Evolutionary conservation across 2,888 invertebrate species (phyloP).

Genomic region (Asteroscopus sphinx): DNA sequence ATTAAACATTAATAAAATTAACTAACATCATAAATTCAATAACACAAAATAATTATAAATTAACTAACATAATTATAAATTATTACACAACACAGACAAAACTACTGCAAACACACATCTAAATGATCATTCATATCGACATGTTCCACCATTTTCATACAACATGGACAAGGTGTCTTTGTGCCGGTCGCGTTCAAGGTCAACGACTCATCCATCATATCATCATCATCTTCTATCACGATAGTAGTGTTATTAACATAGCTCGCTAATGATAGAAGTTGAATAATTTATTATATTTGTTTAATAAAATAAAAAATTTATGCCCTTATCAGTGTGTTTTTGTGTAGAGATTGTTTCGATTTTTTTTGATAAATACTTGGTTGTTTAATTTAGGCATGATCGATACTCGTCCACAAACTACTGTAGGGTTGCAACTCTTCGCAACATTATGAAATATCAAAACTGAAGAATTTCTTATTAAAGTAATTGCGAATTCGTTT

Average conservation of each 20-base stretch:
- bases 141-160: conserved; percentile 87
- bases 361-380: conserved; percentile 1
- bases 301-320: conserved; percentile 64
- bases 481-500: too few species aligned
- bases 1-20: too few species aligned
- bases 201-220: conserved; percentile 75
- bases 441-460: background rate
- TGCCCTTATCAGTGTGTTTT: conserved; percentile 61
- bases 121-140: conserved; percentile 90
- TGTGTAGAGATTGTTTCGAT: conserved; percentile 55
- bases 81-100: conserved; percentile 8
- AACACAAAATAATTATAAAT: too few species aligned
- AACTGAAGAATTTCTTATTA: conserved; percentile 9
- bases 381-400: conserved; percentile 19
- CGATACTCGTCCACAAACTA: conserved; percentile 6
- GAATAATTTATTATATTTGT: conserved; percentile 77
- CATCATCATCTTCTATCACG: conserved; percentile 72
- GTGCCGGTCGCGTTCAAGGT: conserved; percentile 83
- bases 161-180: conserved; percentile 90
- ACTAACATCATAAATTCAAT: too few species aligned
- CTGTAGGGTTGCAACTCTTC: conserved; percentile 14
- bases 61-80: background rate
- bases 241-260: conserved; percentile 66
- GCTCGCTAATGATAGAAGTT: conserved; percentile 72
- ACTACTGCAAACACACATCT: conserved; percentile 77